Base-by-base conservation (phyloP, 2,113 vertebrate genomes). In the Choloepus hoffmanni region DNA sequence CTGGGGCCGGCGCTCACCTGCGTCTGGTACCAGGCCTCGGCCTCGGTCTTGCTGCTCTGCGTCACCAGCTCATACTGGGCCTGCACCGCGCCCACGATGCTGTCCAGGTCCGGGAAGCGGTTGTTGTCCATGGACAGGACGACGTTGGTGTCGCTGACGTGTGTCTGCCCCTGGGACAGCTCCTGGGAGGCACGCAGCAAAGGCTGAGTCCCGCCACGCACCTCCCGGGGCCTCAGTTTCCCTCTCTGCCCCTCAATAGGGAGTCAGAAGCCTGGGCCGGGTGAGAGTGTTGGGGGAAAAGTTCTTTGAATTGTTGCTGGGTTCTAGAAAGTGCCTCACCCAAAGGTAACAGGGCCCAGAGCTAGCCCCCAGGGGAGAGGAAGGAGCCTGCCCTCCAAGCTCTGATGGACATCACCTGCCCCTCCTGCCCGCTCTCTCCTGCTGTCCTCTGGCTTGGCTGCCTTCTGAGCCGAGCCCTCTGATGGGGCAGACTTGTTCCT, bases 81-180 rank as follows among this genome's bases (percentile, higher is more conserved):
- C 9, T 98, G 98, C 86, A 99, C 99, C 26, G 99, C 99, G 58
- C 98, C 98, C 0, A 99, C 99, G 90, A 99, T 99, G 89, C 99
- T 33, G 2, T 99, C 99, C 98, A 99, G 98, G 90, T 99, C 98
- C 94, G 99, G 98, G 85, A 96, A 97, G 0, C 99, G 98, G 97
- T 98, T 99, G 97, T 99, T 99, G 98, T 99, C 99, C 99, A 99
- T 99, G 91, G 99, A 99, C 96, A 99, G 99, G 45, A 99, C 82
- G 77, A 99, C 99, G 0, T 99, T 99, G 83, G 99, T 99, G 95
- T 99, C 99, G 30, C 99, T 97, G 90, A 98, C 98, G 95, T 99
- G 98, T 0, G 98, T 95, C 98, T 99, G 99, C 96, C 99, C 98
- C 98, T 99, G 99, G 65, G 98, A 58, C 77, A 99, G 97, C 58